phyloP scores from a whole-genome alignment of 2,113 vertebrate genomes.

The Naja naja region DNA sequence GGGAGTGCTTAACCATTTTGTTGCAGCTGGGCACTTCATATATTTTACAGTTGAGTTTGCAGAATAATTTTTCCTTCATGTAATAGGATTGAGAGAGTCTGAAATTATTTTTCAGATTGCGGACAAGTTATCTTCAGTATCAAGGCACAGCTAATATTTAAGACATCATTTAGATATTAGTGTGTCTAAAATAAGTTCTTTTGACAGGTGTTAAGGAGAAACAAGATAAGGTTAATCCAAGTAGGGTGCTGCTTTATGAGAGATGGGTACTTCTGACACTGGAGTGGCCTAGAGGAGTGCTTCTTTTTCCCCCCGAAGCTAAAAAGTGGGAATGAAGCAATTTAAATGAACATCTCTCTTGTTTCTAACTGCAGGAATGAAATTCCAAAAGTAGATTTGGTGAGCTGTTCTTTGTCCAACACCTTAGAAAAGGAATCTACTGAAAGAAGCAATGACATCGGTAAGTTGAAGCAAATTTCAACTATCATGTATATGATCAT shows the following conservation, averaged over 20 bases:
- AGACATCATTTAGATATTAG: constrained; percentile 44
- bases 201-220: constrained; percentile 69
- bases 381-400: constrained; percentile 86
- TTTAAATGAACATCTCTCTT: constrained; percentile 53
- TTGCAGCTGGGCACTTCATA: not conserved
- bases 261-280: constrained; percentile 46
- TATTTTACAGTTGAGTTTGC: not conserved
- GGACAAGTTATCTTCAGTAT: constrained; percentile 28
- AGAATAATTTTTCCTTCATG: not conserved
- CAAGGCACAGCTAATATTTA: constrained; percentile 55
- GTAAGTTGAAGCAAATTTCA: constrained; percentile 75
- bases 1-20: fast-evolving
- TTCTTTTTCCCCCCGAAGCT: constrained; percentile 29
- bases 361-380: constrained; percentile 85
- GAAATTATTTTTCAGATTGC: constrained; percentile 15
- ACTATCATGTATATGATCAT: constrained; percentile 4
- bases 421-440: constrained; percentile 83
- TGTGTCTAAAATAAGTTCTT: constrained; percentile 63
- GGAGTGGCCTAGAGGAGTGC: constrained; percentile 34
- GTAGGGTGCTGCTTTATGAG: constrained; percentile 52
- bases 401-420: constrained; percentile 68
- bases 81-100: not conserved
- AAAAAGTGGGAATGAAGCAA: constrained; percentile 23
- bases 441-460: constrained; percentile 88
- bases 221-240: constrained; percentile 68